Percentiles rank a stretch among this genome's conserved stretches.
These are phyloP conservation scores for Nasua narica DNA, from an alignment of 2,797 vertebrate genomes.

Conservation along the genomic window DNA sequence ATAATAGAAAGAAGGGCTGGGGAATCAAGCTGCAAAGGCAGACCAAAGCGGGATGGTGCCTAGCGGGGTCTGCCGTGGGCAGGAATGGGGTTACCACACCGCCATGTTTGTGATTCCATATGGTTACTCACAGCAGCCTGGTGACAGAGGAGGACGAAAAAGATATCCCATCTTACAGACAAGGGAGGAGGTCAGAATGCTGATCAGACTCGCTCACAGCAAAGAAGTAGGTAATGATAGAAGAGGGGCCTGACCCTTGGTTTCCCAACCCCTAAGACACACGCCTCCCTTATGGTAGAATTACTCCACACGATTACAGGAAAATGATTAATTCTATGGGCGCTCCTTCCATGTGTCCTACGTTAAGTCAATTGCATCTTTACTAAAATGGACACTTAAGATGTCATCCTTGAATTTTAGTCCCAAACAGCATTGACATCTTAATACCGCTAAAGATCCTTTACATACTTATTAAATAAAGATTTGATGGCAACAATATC, in stretches of 20 bases:
- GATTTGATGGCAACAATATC: conserved; percentile 10
- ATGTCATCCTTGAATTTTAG: not conserved
- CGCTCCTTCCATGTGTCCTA: not conserved
- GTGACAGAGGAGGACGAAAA: not conserved
- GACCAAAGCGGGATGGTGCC: not conserved
- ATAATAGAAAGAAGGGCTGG: not conserved
- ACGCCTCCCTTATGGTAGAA: not conserved
- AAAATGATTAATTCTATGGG: not conserved
- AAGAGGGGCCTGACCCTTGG: not conserved
- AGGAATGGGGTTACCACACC: not conserved
- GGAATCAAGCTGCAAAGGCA: not conserved
- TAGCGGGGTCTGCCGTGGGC: not conserved
- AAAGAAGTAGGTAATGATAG: not conserved
- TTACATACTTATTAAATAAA: not conserved
- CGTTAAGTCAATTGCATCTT: not conserved
- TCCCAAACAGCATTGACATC: not conserved
- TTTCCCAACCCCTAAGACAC: not conserved
- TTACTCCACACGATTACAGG: not conserved
- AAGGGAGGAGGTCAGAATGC: not conserved
- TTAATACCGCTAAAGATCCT: not conserved
- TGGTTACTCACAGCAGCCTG: not conserved
- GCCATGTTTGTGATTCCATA: not conserved
- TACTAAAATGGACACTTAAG: not conserved
- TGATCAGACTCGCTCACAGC: not conserved
- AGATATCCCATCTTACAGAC: not conserved